Percentiles rank a stretch among this genome's conserved stretches.
Conservation (phyloP, 1,140 invertebrate species). For the Charaxes varanes region DNA sequence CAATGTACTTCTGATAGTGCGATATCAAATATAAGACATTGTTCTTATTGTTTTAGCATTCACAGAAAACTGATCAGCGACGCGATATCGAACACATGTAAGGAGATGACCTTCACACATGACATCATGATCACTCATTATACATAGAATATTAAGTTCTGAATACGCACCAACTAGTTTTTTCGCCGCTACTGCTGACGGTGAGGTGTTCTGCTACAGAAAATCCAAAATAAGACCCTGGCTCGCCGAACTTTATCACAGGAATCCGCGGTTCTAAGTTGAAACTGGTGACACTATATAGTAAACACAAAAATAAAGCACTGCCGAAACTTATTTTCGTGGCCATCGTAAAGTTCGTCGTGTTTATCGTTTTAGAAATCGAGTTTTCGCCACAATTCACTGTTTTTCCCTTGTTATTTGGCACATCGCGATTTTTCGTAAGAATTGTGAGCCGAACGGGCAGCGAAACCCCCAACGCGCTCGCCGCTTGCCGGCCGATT, state of each 20-base stretch:
- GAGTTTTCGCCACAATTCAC: slow-evolving; percentile 48
- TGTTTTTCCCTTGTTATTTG: slow-evolving; percentile 52
- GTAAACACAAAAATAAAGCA: slow-evolving; percentile 64
- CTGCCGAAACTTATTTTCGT: slow-evolving; percentile 36
- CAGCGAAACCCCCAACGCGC: slow-evolving; percentile 53
- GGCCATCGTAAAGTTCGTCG: slow-evolving; percentile 54
- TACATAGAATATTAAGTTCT: slow-evolving; percentile 21
- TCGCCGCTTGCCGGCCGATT: slow-evolving; percentile 59
- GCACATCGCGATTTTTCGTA: slow-evolving; percentile 63
- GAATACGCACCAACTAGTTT: slow-evolving; percentile 76
- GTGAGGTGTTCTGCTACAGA: slow-evolving; percentile 89
- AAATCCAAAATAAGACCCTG: slow-evolving; percentile 90
- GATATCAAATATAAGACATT: slow-evolving; percentile 38
- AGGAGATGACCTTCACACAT: slow-evolving; percentile 57
- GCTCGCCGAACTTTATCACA: slow-evolving; percentile 83
- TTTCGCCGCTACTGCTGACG: slow-evolving; percentile 51
- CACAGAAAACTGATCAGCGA: slow-evolving; percentile 37
- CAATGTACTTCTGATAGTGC: slow-evolving; percentile 39
- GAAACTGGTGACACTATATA: slow-evolving; percentile 75
- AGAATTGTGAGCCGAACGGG: slow-evolving; percentile 22
- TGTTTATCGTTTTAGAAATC: slow-evolving; percentile 35
- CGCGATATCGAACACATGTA: slow-evolving; percentile 45
- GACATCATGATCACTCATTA: slow-evolving; percentile 54
- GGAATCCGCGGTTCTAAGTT: slow-evolving; percentile 91
- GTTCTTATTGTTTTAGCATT: slow-evolving; percentile 34